Evolutionary conservation across 37 sponge, comb jelly and placozoan species (phyloP).

Genomic region (Aplysina aerophoba): DNA sequence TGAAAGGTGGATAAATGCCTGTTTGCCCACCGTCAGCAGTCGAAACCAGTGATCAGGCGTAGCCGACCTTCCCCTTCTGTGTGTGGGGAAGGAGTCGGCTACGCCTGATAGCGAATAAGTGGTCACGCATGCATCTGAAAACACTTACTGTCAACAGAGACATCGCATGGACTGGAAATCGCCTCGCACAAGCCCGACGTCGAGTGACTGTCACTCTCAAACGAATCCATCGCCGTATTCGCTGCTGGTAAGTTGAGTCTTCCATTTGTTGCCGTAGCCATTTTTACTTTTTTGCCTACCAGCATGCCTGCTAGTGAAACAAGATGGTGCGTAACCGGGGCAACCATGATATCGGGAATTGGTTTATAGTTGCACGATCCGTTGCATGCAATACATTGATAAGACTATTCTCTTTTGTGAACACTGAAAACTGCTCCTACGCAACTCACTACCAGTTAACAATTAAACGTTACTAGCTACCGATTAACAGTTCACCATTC

Average conservation of each 20-base stretch:
- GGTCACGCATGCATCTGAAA: neutral
- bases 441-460: no score
- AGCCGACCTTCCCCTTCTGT: neutral
- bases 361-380: no score
- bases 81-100: neutral
- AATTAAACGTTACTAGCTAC: no score
- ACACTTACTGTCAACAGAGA: neutral
- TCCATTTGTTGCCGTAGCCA: neutral
- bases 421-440: no score
- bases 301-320: neutral
- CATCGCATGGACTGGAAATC: conserved; percentile 7
- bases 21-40: neutral
- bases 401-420: no score
- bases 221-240: neutral
- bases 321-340: conserved; percentile 15
- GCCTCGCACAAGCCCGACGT: conserved; percentile 9
- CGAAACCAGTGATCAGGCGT: neutral
- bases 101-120: neutral
- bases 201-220: neutral
- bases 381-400: no score
- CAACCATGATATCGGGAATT: conserved; percentile 13
- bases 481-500: no score
- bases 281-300: conserved; percentile 9
- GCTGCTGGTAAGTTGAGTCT: neutral
- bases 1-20: neutral